Evolutionary conservation across 2,888 invertebrate species (phyloP).

Genomic region (Octonoba sinensis): DNA sequence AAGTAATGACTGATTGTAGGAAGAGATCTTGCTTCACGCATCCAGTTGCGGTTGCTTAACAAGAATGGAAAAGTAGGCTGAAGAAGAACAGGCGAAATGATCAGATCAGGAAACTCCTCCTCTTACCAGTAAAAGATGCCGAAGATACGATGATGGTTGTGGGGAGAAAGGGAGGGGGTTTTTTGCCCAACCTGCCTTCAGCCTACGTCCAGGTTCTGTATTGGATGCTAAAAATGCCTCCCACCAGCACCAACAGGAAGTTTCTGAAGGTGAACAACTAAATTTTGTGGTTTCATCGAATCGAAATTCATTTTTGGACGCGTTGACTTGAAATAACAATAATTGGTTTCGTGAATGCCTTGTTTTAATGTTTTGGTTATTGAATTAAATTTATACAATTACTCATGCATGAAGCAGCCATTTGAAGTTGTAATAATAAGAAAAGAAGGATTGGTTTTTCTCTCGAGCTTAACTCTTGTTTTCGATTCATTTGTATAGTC

Average conservation of each 20-base stretch:
- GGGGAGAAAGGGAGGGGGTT: conserved; percentile 1
- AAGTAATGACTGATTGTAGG: no score
- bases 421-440: no score
- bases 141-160: neutral
- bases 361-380: neutral
- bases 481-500: no score
- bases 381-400: neutral
- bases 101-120: conserved; percentile 28
- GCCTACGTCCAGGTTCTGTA: conserved; percentile 1
- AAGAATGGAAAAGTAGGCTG: conserved; percentile 1
- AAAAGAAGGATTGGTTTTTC: no score
- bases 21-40: no score
- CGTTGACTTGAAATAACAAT: neutral
- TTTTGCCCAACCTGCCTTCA: neutral
- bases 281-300: neutral
- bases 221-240: conserved; percentile 39
- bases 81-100: conserved; percentile 1
- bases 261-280: conserved; percentile 25
- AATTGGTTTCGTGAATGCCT: neutral
- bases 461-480: no score
- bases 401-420: neutral
- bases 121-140: conserved; percentile 1
- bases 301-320: conserved; percentile 7
- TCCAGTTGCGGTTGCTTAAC: conserved; percentile 3
- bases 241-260: conserved; percentile 13